Conservation (phyloP, 1,140 invertebrate genomes). For the Heliconius nattereri region DNA sequence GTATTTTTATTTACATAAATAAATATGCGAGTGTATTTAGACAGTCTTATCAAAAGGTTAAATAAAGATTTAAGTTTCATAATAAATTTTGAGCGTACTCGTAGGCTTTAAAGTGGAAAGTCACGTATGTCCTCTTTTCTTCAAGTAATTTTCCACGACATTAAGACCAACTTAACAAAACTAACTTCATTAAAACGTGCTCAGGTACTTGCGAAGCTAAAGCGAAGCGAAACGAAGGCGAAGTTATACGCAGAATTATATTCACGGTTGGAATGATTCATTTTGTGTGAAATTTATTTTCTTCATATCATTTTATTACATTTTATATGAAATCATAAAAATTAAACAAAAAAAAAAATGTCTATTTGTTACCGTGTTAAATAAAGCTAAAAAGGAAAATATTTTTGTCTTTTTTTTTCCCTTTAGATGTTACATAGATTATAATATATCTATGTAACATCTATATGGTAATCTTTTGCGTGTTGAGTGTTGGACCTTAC, state of each 20-base stretch:
- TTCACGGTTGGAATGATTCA: neutral
- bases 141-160: slow-evolving; percentile 17
- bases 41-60: neutral
- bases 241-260: neutral
- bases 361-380: too few relatives aligned
- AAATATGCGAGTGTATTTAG: neutral
- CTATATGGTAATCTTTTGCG: too few relatives aligned
- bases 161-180: slow-evolving; percentile 23
- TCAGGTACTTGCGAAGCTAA: neutral
- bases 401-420: too few relatives aligned
- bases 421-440: too few relatives aligned
- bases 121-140: slow-evolving; percentile 4
- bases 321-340: too few relatives aligned
- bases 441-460: too few relatives aligned
- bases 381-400: too few relatives aligned
- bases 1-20: neutral
- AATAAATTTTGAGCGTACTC: neutral
- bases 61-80: neutral
- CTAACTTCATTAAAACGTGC: slow-evolving; percentile 27
- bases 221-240: neutral
- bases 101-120: neutral
- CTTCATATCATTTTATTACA: neutral
- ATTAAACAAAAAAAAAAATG: too few relatives aligned
- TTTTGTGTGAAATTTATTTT: neutral
- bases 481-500: too few relatives aligned